phyloP scores from a whole-genome alignment of 2,888 invertebrate genomes.

The Selenia dentaria region DNA sequence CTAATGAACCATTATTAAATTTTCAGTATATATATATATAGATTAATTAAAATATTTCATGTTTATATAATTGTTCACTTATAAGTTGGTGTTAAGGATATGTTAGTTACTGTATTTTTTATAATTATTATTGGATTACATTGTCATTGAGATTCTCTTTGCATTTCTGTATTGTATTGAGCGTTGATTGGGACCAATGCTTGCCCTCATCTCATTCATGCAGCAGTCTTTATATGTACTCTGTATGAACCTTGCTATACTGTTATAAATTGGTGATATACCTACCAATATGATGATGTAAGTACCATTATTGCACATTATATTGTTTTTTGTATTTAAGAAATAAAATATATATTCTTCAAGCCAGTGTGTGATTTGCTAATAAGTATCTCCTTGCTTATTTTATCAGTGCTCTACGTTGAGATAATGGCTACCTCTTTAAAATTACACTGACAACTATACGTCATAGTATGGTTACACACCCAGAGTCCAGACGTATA shows the following conservation, averaged over 20 bases:
- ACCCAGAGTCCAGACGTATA: no score
- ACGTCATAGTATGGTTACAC: no score
- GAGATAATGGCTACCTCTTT: neutral
- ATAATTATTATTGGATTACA: neutral
- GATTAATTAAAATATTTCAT: no score
- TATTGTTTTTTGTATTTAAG: constrained; percentile 61
- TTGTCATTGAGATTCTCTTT: constrained; percentile 11
- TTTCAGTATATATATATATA: no score
- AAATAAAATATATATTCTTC: constrained; percentile 64
- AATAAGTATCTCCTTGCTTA: neutral
- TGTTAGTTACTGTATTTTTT: constrained; percentile 12
- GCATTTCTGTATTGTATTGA: constrained; percentile 32
- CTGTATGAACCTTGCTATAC: constrained; percentile 8
- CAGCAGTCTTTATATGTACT: constrained; percentile 31
- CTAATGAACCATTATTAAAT: constrained; percentile 17
- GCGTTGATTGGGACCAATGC: constrained; percentile 42
- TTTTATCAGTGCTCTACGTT: neutral
- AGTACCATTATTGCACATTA: constrained; percentile 45
- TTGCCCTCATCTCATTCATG: constrained; percentile 35
- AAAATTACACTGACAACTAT: no score
- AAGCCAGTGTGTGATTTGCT: constrained; percentile 39
- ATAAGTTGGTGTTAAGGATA: constrained; percentile 26
- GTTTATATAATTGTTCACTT: constrained; percentile 19
- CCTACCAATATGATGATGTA: constrained; percentile 22
- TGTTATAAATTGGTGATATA: constrained; percentile 37